Evolutionary conservation across 2,797 vertebrate genomes (phyloP), one percentile per base, ranked within the genome.

Genomic region (Orestias chungarensis): DNA sequence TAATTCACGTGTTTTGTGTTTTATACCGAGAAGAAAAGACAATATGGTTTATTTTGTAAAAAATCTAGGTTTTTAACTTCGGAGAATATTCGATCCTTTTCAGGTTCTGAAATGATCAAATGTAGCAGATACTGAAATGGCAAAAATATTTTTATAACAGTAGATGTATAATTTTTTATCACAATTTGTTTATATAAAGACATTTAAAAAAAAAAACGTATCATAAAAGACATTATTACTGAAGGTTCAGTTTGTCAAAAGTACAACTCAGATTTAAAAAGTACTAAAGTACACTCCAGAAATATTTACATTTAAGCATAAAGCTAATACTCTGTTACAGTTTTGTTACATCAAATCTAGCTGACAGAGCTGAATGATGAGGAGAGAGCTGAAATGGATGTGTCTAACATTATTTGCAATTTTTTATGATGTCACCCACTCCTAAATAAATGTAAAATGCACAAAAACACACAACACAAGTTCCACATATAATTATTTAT

Each of bases 1-100:
- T 70, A 31, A 76, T 80, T 68, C 10, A 23, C 18, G 27, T 65
- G 42, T 55, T 43, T 42, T 17, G 2, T 43, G 15, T 8, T 70
- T 15, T 49, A n/a, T 35, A 15, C 27, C n/a, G n/a, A n/a, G 1
- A 18, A 17, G 40, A 70, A 71, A 61, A 46, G 10, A 46, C 1
- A 70, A n/a, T 14, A n/a, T 62, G n/a, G 14, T 40, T 14, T 10
- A 40, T 23, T 62, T 33, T 20, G 33, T 9, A 15, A 46, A 46
- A 46, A n/a, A n/a, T 46, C 44, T 46, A 18, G 17, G 3, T 3
- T 18, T 18, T 62, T 15, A 14, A 40, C 9, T 12, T 40, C 14
- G 35, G 12, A 40, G 40, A 40, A 38, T n/a, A 40, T 62, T 4
- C 7, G 23, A 18, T 62, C 35, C 25, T 40, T 62, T 38, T 23